Evolutionary conservation across 2,797 vertebrate genomes (phyloP).

Genomic region (Tiaroga cobitis): DNA sequence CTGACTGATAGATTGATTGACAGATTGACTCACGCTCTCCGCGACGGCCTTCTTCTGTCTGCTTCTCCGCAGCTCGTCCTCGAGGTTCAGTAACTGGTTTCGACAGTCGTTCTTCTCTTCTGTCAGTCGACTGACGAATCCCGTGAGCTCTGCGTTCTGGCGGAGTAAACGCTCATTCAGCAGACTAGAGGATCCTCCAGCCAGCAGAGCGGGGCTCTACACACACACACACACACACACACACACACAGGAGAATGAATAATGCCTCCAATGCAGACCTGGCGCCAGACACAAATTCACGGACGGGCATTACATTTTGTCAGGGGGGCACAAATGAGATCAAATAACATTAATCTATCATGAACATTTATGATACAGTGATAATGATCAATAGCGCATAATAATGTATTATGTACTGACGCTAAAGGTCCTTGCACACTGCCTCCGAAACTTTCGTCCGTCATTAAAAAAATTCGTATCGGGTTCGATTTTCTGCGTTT

Average conservation of each 20-base stretch:
- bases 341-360: too few relatives aligned
- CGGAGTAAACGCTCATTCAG: conserved; percentile 90
- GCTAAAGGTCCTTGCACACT: too few relatives aligned
- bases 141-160: conserved; percentile 93
- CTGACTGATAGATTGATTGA: not conserved
- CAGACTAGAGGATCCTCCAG: conserved; percentile 75
- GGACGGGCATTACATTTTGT: too few relatives aligned
- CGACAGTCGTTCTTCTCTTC: conserved; percentile 96
- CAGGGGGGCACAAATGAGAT: too few relatives aligned
- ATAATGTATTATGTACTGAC: too few relatives aligned
- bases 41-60: conserved; percentile 43
- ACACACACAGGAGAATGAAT: not conserved
- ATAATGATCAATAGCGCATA: too few relatives aligned
- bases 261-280: too few relatives aligned
- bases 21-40: not conserved
- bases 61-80: conserved; percentile 86
- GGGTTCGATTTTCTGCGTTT: too few relatives aligned
- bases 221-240: conserved; percentile 36
- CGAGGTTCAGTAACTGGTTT: conserved; percentile 85
- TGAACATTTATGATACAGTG: too few relatives aligned
- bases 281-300: too few relatives aligned
- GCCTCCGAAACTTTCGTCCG: too few relatives aligned
- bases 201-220: conserved; percentile 72
- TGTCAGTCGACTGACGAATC: conserved; percentile 90
- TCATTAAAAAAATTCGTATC: too few relatives aligned